Evolutionary conservation across 2,888 invertebrate species (phyloP).

Genomic region (Druceiella hillmani): DNA sequence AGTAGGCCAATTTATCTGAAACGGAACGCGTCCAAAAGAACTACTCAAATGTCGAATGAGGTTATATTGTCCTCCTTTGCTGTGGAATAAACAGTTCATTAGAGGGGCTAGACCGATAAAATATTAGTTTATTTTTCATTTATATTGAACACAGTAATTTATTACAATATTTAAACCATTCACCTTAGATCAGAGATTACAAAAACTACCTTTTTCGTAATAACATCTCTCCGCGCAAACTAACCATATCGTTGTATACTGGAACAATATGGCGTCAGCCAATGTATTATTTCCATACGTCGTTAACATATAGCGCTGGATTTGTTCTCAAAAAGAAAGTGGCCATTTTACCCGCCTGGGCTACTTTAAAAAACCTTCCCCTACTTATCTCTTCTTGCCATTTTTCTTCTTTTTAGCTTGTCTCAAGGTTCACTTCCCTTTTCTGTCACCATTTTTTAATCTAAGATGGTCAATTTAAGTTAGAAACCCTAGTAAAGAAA

Average conservation of each 20-base stretch:
- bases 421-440: too few relatives aligned
- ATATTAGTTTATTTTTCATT: too few relatives aligned
- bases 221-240: constrained; percentile 7
- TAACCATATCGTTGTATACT: constrained; percentile 7
- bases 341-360: constrained; percentile 9
- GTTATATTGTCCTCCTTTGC: constrained; percentile 10
- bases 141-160: too few relatives aligned
- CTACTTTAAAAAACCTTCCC: constrained; percentile 8
- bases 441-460: too few relatives aligned
- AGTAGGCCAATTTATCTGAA: constrained; percentile 4
- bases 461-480: too few relatives aligned
- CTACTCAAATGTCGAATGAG: constrained; percentile 10
- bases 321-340: constrained; percentile 6
- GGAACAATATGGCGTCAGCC: constrained; percentile 10
- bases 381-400: too few relatives aligned
- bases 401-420: too few relatives aligned
- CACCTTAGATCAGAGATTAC: constrained; percentile 8
- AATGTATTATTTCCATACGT: constrained; percentile 10
- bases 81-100: constrained; percentile 7
- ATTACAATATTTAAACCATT: too few relatives aligned
- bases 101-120: too few relatives aligned
- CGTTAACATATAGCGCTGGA: constrained; percentile 9
- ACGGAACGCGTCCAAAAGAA: too few relatives aligned
- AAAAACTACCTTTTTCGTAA: constrained; percentile 10
- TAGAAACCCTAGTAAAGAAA: too few relatives aligned